Base-by-base conservation (phyloP, 2,888 invertebrate species). In the Argyresthia albistria region DNA sequence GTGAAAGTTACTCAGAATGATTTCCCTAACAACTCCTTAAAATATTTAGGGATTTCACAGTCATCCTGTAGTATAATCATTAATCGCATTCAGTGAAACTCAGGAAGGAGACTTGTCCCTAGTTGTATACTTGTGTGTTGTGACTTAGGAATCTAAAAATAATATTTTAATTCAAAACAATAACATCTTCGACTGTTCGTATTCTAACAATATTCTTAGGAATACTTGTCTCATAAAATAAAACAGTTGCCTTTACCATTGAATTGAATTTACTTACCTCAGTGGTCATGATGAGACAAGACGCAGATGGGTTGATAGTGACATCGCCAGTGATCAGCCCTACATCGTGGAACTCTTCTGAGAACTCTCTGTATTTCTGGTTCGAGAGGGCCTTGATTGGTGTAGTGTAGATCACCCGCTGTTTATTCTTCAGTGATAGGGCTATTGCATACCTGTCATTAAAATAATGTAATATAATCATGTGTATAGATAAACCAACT, bases 211-310 rank as follows among this genome's bases (percentile, higher is more conserved):
- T n/a, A n/a, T n/a, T n/a, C n/a, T 25, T 25, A 6, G 3, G 6
- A 25, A 25, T 25, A 6, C 25, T 25, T 25, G 2, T 2, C 25
- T 6, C 2, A 25, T 25, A 25, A 25, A 25, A 4, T 4, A 25
- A 25, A 25, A 25, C 6, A 25, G 6, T n/a, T n/a, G n/a, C n/a
- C n/a, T n/a, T 46, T 9, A 14, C 46, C 46, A 25, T 6, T 47
- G 4, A 36, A 48, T 46, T 25, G 25, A 45, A 48, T 51, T 42
- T 35, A 37, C 50, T 50, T 46, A 93, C 93, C 90, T 99, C 99
- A n/a, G 99, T 99, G 0, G 99, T 99, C 99, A 99, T 99, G 60
- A 99, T 98, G 42, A 99, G 91, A 78, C 98, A 97, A 53, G 97
- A 97, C 11, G 99, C 99, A 39, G 95, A 94, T 4, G 99, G 99